These are phyloP conservation scores for Protaetia brevitarsis DNA, from an alignment of 1,140 invertebrate species.

Conservation along the genomic window DNA sequence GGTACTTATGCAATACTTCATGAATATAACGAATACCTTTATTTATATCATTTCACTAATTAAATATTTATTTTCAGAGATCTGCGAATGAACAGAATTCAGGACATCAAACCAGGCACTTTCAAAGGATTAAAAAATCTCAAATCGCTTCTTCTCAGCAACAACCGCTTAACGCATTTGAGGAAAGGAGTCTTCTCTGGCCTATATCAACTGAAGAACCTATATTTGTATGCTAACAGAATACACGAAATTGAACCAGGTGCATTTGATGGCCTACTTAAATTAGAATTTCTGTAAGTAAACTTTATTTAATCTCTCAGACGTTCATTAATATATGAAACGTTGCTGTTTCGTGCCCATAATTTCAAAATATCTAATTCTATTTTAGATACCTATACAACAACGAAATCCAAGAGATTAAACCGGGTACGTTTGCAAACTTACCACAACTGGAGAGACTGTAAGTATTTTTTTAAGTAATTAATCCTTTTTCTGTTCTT, in stretches of 20 bases:
- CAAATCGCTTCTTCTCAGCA: constrained; percentile 78
- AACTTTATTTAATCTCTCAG: not conserved
- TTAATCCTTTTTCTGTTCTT: too few species aligned
- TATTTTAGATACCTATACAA: constrained; percentile 60
- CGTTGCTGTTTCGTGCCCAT: not conserved
- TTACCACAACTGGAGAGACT: constrained; percentile 61
- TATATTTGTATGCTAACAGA: constrained; percentile 87
- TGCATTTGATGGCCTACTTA: constrained; percentile 68
- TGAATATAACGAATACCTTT: constrained; percentile 13
- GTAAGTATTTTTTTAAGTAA: constrained; percentile 48
- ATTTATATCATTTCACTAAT: constrained; percentile 8
- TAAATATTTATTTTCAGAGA: constrained; percentile 63
- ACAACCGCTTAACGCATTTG: constrained; percentile 74
- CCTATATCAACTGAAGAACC: constrained; percentile 66
- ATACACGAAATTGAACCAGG: constrained; percentile 71
- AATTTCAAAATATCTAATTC: not conserved
- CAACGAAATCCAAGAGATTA: constrained; percentile 62
- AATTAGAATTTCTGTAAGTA: constrained; percentile 80
- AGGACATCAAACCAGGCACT: constrained; percentile 62
- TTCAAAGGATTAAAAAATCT: constrained; percentile 68
- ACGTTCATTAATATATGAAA: not conserved
- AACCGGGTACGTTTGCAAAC: constrained; percentile 60
- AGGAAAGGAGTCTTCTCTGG: constrained; percentile 72
- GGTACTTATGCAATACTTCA: too few species aligned
- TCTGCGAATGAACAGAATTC: constrained; percentile 76